Evolutionary conservation across 2,888 invertebrate species (phyloP), one percentile per base, ranked within the genome.

Genomic region (Tetheella fluctuosa): DNA sequence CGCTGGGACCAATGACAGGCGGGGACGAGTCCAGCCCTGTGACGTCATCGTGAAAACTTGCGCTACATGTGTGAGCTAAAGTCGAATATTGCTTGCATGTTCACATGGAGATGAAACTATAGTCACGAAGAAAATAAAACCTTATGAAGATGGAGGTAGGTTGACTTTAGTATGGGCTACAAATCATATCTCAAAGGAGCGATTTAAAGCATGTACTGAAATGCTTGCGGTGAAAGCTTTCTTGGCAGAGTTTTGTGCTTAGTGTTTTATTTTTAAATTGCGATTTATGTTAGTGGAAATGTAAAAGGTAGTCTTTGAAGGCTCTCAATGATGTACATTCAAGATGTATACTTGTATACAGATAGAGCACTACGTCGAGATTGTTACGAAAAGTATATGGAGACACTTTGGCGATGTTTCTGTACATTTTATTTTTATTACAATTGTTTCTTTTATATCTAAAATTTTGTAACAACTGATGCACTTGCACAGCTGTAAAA

Each of bases 151-250:
- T 0, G 1, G 0, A 3, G 52, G 69, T 83, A 68, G 77, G 79
- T 71, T 65, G 58, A 68, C 64, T 74, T 80, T 84, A 28, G 59
- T 60, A 66, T 68, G 74, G 52, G 39, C 23, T 54, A 7, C n/a
- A 42, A 61, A 60, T 59, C 72, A 67, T 74, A 75, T 84, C 86
- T 86, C 88, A 77, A 81, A 86, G 88, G 88, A 83, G 74, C 86
- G 84, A 88, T 89, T 88, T 88, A 84, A 85, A 85, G 84, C 88
- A 86, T 86, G 86, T 86, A 85, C 83, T 77, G 81, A 83, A 85
- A 88, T 84, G 86, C 80, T 87, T 78, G 86, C 81, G 85, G 85
- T 84, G 88, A 88, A 88, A 89, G 89, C 87, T 88, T 88, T 87
- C 89, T 88, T 88, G 88, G 88, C 86, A 84, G 75, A 82, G 83